These are phyloP conservation scores for Chrysolina americana DNA, from an alignment of 2,888 invertebrate species.

Conservation along the genomic window DNA sequence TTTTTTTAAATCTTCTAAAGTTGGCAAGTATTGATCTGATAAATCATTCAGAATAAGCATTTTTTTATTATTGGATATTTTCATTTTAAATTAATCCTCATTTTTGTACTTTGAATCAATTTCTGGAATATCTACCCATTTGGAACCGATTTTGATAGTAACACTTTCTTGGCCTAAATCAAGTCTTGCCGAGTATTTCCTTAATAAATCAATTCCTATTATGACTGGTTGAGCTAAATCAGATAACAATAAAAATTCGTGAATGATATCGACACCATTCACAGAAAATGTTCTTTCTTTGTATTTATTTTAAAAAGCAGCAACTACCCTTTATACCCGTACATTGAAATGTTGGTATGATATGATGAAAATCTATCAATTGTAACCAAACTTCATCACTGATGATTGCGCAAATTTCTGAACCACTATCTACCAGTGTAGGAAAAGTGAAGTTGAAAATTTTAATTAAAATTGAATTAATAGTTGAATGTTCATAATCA, in stretches of 20 bases:
- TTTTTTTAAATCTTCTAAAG: not conserved
- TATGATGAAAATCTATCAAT: constrained; percentile 14
- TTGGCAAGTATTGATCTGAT: not conserved
- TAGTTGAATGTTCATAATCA: not conserved
- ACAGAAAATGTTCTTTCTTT: constrained; percentile 12
- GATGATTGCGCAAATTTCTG: constrained; percentile 19
- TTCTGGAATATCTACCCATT: not conserved
- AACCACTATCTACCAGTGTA: constrained; percentile 19
- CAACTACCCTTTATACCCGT: constrained; percentile 22
- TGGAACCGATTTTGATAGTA: no score
- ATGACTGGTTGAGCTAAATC: no score
- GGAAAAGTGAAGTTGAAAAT: not conserved
- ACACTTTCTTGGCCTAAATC: no score
- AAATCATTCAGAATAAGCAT: not conserved
- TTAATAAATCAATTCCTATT: no score
- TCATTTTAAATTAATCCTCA: not conserved
- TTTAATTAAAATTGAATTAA: not conserved
- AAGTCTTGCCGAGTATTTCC: no score
- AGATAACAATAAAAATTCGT: no score
- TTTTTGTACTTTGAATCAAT: not conserved
- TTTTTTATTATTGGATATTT: constrained; percentile 1
- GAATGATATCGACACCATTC: not conserved
- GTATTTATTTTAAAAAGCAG: constrained; percentile 27
- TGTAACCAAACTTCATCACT: constrained; percentile 24
- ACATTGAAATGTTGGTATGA: constrained; percentile 28